phyloP scores from a whole-genome alignment of 2,113 vertebrate genomes.

The Brachirus orientalis region DNA sequence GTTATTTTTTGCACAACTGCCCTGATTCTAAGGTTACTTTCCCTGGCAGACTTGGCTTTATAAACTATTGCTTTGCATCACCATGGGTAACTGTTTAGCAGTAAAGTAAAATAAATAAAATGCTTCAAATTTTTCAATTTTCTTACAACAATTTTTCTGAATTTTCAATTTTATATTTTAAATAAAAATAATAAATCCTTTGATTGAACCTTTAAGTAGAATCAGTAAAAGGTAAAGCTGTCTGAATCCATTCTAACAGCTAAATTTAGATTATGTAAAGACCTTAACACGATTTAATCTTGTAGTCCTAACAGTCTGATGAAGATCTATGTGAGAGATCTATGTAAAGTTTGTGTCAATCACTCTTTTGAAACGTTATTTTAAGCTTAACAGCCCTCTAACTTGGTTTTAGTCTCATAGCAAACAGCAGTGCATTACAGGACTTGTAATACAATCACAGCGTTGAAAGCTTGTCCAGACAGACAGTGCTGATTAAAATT shows the following conservation, averaged over 20 bases:
- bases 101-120: background rate
- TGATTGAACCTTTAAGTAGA: too few species aligned
- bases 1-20: constrained; percentile 37
- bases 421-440: constrained; percentile 12
- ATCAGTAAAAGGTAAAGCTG: too few species aligned
- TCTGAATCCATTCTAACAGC: too few species aligned
- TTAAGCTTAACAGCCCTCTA: background rate
- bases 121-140: background rate
- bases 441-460: constrained; percentile 9
- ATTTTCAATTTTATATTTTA: too few species aligned
- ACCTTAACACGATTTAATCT: too few species aligned
- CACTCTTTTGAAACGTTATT: background rate
- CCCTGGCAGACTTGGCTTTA: background rate
- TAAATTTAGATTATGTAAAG: too few species aligned
- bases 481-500: constrained; percentile 17
- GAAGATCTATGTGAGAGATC: too few species aligned
- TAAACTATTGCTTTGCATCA: constrained; percentile 14
- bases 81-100: background rate
- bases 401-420: background rate
- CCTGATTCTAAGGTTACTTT: constrained; percentile 40
- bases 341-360: too few species aligned
- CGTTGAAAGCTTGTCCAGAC: constrained; percentile 26
- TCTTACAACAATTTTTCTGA: background rate
- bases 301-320: too few species aligned
- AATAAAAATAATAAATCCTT: too few species aligned